A percentile compares a stretch with the other conserved stretches of the same genome.
phyloP scores from a whole-genome alignment of 2,113 vertebrate genomes.

The Cepphus grylle region DNA sequence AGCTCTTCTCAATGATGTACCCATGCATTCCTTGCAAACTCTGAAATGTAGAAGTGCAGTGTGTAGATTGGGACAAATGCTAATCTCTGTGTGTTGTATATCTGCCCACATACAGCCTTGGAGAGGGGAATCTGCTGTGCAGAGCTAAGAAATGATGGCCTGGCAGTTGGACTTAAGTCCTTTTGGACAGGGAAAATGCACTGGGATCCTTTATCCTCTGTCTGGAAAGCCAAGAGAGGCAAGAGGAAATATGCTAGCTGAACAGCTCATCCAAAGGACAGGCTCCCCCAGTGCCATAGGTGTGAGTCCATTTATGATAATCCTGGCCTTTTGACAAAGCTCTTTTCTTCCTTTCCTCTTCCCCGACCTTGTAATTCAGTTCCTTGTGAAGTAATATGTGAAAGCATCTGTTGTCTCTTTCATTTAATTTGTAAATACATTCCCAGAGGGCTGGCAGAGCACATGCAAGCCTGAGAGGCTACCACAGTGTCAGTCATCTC shows the following conservation, averaged over 20 bases:
- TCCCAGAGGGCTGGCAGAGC: not conserved
- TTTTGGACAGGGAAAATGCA: not conserved
- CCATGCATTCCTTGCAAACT: not conserved
- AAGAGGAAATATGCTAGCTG: not conserved
- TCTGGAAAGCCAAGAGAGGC: not conserved
- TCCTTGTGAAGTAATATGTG: not conserved
- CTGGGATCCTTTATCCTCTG: not conserved
- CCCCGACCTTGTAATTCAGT: not conserved
- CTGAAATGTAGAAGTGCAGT: not conserved
- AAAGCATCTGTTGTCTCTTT: conserved; percentile 29
- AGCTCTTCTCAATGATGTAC: fast-evolving
- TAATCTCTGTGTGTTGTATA: not conserved
- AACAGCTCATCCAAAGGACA: not conserved
- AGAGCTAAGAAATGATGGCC: not conserved
- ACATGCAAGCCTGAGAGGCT: not conserved
- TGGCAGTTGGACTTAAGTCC: not conserved
- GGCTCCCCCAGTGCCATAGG: too few species aligned
- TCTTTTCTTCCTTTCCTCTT: not conserved
- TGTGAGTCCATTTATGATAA: not conserved
- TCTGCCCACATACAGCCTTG: not conserved
- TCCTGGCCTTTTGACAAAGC: not conserved
- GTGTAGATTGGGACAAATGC: not conserved
- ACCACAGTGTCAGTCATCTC: fast-evolving
- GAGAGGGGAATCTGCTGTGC: not conserved
- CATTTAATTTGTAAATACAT: conserved; percentile 12